Conservation (phyloP, 2,888 invertebrate genomes). For the Acheta domesticus region DNA sequence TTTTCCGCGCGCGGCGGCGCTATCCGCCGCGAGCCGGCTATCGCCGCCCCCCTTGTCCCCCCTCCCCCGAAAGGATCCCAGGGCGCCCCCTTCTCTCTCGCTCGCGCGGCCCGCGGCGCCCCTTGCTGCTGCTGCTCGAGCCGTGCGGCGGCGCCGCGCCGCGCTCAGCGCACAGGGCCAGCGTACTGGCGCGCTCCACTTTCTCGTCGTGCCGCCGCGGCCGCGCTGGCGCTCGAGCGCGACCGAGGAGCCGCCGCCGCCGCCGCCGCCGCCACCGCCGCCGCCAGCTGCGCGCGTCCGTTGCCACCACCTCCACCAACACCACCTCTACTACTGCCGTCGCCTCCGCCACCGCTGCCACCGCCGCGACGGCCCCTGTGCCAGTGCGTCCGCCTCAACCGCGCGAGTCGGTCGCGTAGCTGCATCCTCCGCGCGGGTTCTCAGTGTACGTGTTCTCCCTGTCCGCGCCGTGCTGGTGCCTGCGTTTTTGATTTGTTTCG, state of each 20-base stretch:
- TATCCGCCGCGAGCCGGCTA: conserved; percentile 6
- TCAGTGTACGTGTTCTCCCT: not conserved
- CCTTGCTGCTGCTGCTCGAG: too few species aligned
- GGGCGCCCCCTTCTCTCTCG: too few species aligned
- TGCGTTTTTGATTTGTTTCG: too few species aligned
- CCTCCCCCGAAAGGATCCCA: not conserved
- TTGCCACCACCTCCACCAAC: too few species aligned
- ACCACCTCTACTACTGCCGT: not conserved
- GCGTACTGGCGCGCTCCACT: conserved; percentile 8
- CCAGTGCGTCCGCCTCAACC: not conserved
- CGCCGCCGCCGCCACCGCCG: too few species aligned
- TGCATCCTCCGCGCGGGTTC: not conserved
- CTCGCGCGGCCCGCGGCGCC: too few species aligned
- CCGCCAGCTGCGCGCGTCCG: too few species aligned
- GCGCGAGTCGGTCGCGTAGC: not conserved
- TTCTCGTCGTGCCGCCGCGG: not conserved
- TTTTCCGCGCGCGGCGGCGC: not conserved
- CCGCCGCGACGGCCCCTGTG: not conserved
- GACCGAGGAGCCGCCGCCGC: not conserved
- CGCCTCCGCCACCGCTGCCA: not conserved
- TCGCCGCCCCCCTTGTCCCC: not conserved
- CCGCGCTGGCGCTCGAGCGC: not conserved
- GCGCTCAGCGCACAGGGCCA: not conserved
- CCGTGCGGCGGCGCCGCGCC: not conserved
- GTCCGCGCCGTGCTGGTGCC: too few species aligned